phyloP scores from a whole-genome alignment of 2,113 vertebrate genomes.

The Laterallus jamaicensis region DNA sequence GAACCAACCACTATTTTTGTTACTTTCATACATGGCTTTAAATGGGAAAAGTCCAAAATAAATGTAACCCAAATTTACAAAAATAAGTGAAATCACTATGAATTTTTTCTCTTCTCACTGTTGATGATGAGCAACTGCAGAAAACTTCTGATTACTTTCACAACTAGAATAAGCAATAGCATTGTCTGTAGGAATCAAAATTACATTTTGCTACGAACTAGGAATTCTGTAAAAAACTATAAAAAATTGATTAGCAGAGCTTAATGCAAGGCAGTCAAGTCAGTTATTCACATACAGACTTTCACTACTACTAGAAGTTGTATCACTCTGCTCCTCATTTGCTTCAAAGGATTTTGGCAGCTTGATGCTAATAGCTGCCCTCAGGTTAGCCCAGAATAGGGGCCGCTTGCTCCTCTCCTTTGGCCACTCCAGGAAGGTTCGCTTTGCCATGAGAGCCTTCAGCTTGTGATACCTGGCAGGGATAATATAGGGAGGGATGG shows the following conservation, averaged over 20 bases:
- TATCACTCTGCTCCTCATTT: slow-evolving; percentile 32
- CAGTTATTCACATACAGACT: background rate
- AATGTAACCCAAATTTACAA: background rate
- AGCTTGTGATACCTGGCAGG: slow-evolving; percentile 87
- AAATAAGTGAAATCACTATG: background rate
- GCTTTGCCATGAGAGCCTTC: slow-evolving; percentile 83
- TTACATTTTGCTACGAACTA: background rate
- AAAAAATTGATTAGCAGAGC: background rate
- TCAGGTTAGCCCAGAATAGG: slow-evolving; percentile 88
- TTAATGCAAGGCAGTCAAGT: background rate
- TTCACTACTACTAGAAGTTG: background rate
- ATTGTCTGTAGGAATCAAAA: background rate
- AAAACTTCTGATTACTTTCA: background rate
- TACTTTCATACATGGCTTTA: background rate
- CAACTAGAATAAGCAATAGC: background rate
- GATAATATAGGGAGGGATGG: slow-evolving; percentile 83
- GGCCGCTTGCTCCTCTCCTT: slow-evolving; percentile 83
- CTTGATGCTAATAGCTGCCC: slow-evolving; percentile 78
- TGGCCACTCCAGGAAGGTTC: slow-evolving; percentile 88
- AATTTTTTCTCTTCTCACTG: background rate
- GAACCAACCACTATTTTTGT: background rate
- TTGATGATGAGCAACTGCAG: background rate
- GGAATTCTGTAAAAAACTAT: background rate
- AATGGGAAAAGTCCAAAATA: background rate
- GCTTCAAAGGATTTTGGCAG: background rate